Conservation (phyloP, 2,113 vertebrate species). For the Rhegmatorhina hoffmannsi region DNA sequence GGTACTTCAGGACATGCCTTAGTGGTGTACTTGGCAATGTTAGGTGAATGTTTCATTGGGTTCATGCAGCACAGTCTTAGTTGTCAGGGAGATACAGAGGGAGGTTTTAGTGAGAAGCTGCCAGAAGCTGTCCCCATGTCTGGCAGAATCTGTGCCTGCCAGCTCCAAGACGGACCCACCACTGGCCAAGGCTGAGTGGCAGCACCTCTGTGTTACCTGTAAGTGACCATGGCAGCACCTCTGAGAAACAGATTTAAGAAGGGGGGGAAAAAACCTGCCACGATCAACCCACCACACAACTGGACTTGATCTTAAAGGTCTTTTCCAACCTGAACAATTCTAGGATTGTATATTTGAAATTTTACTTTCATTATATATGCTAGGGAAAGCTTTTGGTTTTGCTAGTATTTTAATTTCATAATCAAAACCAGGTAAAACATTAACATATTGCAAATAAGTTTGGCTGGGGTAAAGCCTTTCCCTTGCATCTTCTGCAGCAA, state of each 20-base stretch:
- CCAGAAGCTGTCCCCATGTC: not conserved
- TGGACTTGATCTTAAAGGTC: not conserved
- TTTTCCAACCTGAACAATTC: not conserved
- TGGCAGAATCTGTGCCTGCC: not conserved
- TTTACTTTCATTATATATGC: not conserved
- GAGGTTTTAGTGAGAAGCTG: not conserved
- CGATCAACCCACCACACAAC: fast-evolving
- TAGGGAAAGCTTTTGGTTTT: not conserved
- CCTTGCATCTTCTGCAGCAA: not conserved
- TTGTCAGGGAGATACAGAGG: not conserved
- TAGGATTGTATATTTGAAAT: not conserved
- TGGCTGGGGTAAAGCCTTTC: not conserved
- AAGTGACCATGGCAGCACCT: not conserved
- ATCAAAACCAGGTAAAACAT: not conserved
- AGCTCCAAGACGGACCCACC: not conserved
- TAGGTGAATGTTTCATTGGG: not conserved
- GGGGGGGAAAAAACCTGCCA: not conserved
- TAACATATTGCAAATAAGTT: not conserved
- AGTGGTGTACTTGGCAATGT: not conserved
- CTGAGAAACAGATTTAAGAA: not conserved
- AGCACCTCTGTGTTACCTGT: not conserved
- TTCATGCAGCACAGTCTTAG: not conserved
- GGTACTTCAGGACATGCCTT: not conserved
- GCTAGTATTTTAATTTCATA: not conserved
- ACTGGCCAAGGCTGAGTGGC: not conserved